Evolutionary conservation across 2,888 invertebrate genomes (phyloP), one percentile per base, ranked within the genome.

Genomic region (Blera fallax): DNA sequence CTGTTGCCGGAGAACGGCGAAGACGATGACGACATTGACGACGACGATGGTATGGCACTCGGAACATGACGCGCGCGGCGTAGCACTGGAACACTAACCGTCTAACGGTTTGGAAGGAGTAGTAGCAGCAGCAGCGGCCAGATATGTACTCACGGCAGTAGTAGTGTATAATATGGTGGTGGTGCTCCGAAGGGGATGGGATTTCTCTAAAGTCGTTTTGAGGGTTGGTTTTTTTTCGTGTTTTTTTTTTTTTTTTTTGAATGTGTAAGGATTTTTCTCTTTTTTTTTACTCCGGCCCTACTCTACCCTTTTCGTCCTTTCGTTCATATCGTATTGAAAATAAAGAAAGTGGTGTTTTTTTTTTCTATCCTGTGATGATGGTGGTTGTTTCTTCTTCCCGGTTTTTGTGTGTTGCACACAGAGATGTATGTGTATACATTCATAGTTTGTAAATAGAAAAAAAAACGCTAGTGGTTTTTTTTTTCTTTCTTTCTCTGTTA

Each of bases 331-430:
- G 48, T 48, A 60, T 70, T 64, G 40, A 43, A 65, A 85, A 82
- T 73, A 82, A 81, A 82, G 87, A 82, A 87, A 87, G 82, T 82
- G 72, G 67, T 74, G 34, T 69, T 76, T 56, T 83, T 65, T 67
- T 60, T 62, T 40, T 37, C 11, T 37, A 24, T 11, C 27, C 16
- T 80, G 73, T 58, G 34, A 43, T 67, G 24, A 54, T 84, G 79
- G 78, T 79, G 76, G 74, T 87, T 70, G 76, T 76, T 76, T 43
- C 60, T 70, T 87, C 69, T 67, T 80, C 50, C 72, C 65, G 60
- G 48, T 62, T 40, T 11, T 37, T 70, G 70, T 54, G 50, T 24
- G 24, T 24, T 24, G 24, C 24, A 24, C 24, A 24, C 2, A 24
- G 24, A 24, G 21, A 50, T 78, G 78, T 83, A 21, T 76, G 54